These are phyloP conservation scores for Toxonevra muliebris DNA, from an alignment of 2,888 invertebrate species.

Conservation along the genomic window DNA sequence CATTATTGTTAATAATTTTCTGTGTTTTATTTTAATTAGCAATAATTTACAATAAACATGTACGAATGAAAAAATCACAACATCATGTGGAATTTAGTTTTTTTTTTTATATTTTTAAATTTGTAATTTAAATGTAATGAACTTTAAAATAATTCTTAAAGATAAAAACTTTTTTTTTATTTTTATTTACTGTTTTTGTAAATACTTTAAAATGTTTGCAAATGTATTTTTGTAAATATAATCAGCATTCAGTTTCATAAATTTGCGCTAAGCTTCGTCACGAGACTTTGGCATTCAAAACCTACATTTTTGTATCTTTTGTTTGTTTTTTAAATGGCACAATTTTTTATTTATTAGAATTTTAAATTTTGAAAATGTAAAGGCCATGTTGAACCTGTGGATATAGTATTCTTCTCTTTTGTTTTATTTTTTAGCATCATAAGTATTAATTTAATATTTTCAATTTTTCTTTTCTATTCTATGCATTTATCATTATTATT, in stretches of 20 bases:
- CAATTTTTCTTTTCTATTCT: not conserved
- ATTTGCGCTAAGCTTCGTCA: no score
- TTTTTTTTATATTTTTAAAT: not conserved
- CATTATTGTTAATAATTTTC: slow-evolving; percentile 28
- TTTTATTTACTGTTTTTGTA: no score
- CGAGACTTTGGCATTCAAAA: no score
- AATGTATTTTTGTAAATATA: no score
- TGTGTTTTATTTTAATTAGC: slow-evolving; percentile 10
- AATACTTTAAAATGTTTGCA: no score
- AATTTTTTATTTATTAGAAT: not conserved
- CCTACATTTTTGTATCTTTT: no score
- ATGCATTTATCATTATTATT: not conserved
- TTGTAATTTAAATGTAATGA: not conserved
- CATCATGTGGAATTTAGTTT: slow-evolving; percentile 10
- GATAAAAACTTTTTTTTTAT: no score
- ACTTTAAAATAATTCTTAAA: no score
- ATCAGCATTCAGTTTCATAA: no score
- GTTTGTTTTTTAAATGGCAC: slow-evolving; percentile 16
- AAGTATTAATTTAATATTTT: not conserved
- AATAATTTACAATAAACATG: slow-evolving; percentile 17
- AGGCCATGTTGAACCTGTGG: slow-evolving; percentile 31
- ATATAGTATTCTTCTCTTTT: not conserved
- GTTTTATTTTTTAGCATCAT: not conserved
- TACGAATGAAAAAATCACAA: slow-evolving; percentile 30
- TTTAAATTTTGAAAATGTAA: not conserved